A percentile compares a stretch with the other conserved stretches of the same genome.
These are phyloP conservation scores for Psettodes erumei DNA, from an alignment of 2,113 vertebrate genomes.

Conservation along the genomic window DNA sequence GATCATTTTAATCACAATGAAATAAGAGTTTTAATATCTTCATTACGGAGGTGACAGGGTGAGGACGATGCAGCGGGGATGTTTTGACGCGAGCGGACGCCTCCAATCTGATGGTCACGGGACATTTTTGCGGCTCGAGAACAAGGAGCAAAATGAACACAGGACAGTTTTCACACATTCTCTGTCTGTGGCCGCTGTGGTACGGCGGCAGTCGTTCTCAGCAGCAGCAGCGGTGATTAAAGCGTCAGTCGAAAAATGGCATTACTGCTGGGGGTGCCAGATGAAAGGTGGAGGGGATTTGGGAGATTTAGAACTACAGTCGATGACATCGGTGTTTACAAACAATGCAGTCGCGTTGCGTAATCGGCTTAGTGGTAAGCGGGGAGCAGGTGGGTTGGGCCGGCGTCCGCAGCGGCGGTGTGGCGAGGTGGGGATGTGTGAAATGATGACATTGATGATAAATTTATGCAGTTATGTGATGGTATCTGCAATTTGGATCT, in stretches of 20 bases:
- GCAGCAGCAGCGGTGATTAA: slow-evolving; percentile 67
- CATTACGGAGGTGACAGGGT: slow-evolving; percentile 69
- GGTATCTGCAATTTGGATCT: slow-evolving; percentile 55
- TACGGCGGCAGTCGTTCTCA: slow-evolving; percentile 50
- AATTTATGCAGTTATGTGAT: slow-evolving; percentile 48
- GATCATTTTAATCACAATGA: slow-evolving; percentile 80
- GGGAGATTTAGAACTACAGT: slow-evolving; percentile 74
- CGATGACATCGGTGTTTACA: slow-evolving; percentile 72
- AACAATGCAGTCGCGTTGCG: slow-evolving; percentile 66
- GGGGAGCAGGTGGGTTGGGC: slow-evolving; percentile 74
- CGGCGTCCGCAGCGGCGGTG: slow-evolving; percentile 29
- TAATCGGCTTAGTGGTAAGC: slow-evolving; percentile 79
- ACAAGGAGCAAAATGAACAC: slow-evolving; percentile 3
- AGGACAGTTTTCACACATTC: slow-evolving; percentile 39
- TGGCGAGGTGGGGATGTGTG: slow-evolving; percentile 55
- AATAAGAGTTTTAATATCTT: slow-evolving; percentile 79
- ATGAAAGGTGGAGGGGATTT: slow-evolving; percentile 80
- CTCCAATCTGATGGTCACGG: slow-evolving; percentile 12
- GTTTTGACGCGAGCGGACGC: slow-evolving; percentile 42
- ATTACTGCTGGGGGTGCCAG: slow-evolving; percentile 59
- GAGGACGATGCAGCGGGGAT: slow-evolving; percentile 37
- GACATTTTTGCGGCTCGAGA: slow-evolving; percentile 18
- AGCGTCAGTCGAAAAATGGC: slow-evolving; percentile 70
- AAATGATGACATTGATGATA: slow-evolving; percentile 59
- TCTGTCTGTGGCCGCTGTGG: slow-evolving; percentile 30